Base-by-base conservation (phyloP, 1,140 invertebrate species). In the Scaptomyza montana region DNA sequence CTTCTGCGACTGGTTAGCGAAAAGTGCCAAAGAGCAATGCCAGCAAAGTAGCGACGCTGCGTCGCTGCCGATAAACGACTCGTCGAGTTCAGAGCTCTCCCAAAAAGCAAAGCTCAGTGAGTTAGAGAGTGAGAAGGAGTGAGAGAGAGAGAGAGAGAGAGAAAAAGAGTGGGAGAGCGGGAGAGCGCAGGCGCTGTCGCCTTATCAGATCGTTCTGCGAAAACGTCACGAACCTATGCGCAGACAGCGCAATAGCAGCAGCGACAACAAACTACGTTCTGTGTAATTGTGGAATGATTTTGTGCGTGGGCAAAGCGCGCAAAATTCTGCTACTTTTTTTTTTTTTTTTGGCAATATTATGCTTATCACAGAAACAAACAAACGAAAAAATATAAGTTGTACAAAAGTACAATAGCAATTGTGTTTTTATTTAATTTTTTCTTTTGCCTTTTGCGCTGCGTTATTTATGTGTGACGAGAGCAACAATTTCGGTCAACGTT, bases 401-500 rank as follows among this genome's bases (percentile, higher is more conserved):
- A 47, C 21, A 78, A 61, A 69, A 49, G 33, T 12, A 50, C 36
- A 39, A 64, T 46, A 55, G 78, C 59, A 79, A 70, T 64, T 53
- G 39, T 8, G 12, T 60, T 55, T 54, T 33, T 33, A 33, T 33
- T 33, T 33, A 1, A 0, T 53, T 28, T 7, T 51, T 60, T 57
- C 41, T 33, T 60, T 64, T 60, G 63, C 36, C 41, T 59, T 50
- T 56, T 53, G 28, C 41, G 28, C 41, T 56, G 62, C 25, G 36
- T 51, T 62, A 55, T 25, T 25, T 25, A 25, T 25, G 21, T 61
- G 49, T 55, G 41, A 43, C 33, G 51, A 56, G 67, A 64, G 56
- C 73, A 82, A 82, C 85, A 82, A 84, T 80, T 87, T 89, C 84
- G 85, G 80, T 89, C 84, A 89, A 89, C 84, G 84, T 87, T 89